Evolutionary conservation across 2,113 vertebrate genomes (phyloP).

Genomic region (Callopanchax toddi): DNA sequence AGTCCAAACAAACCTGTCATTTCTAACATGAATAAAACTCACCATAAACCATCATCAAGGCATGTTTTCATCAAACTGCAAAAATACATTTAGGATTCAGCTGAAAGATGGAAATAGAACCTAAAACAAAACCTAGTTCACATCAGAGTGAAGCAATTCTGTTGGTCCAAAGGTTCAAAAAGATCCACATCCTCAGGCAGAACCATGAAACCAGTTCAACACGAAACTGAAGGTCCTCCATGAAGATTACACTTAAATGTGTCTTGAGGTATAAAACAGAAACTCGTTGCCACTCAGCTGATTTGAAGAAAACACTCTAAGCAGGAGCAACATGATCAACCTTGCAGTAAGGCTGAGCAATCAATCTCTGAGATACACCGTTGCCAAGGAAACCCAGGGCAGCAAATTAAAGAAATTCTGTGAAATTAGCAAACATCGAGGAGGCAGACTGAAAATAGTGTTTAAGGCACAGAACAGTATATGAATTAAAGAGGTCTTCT

Average conservation of each 20-base stretch:
- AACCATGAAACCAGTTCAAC: too few species aligned
- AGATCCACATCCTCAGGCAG: too few species aligned
- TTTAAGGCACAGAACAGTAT: too few species aligned
- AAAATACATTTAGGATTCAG: too few species aligned
- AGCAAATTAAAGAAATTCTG: conserved; percentile 4
- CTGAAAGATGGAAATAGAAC: background rate
- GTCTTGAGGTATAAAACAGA: too few species aligned
- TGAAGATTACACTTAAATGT: too few species aligned
- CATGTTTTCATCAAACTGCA: background rate
- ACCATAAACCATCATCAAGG: background rate
- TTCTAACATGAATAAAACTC: background rate
- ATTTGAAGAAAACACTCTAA: background rate
- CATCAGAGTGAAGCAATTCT: too few species aligned
- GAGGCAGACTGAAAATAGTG: background rate
- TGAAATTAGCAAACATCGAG: background rate
- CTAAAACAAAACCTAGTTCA: too few species aligned
- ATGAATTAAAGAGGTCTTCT: too few species aligned
- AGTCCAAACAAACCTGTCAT: background rate
- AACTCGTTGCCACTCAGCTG: too few species aligned
- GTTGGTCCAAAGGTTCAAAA: too few species aligned
- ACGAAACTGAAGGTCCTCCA: too few species aligned
- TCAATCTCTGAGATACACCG: background rate
- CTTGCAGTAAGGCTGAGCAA: background rate
- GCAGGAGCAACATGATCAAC: background rate
- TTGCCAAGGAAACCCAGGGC: conserved; percentile 10